phyloP scores from a whole-genome alignment of 1,140 invertebrate species.

The silkworm (Bombyx mori) region DNA sequence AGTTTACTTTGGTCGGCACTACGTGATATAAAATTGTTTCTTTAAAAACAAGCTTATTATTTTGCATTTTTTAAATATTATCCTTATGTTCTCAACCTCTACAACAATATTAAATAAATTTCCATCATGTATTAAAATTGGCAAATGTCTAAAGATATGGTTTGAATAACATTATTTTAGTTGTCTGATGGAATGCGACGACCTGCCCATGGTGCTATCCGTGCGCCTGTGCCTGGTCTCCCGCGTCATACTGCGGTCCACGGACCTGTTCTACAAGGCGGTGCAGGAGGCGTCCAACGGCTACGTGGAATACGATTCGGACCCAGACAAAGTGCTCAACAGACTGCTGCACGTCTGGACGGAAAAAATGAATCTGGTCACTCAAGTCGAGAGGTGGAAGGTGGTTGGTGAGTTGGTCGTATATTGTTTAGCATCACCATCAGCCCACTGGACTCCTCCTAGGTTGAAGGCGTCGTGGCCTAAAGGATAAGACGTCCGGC shows the following conservation, averaged over 20 bases:
- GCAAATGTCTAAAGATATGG: no score
- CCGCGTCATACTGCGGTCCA: constrained; percentile 82
- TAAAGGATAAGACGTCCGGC: no score
- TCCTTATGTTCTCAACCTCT: no score
- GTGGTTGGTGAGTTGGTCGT: constrained; percentile 72
- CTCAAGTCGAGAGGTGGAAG: constrained; percentile 86
- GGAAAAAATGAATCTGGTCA: constrained; percentile 83
- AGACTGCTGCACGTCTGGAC: constrained; percentile 84
- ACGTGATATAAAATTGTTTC: no score
- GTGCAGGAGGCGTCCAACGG: constrained; percentile 70
- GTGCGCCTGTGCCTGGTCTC: constrained; percentile 84
- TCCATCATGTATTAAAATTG: no score
- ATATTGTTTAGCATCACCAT: no score
- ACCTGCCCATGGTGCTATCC: constrained; percentile 80
- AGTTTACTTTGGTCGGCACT: no score
- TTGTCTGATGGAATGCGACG: constrained; percentile 76
- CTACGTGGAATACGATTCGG: constrained; percentile 65
- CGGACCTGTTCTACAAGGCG: constrained; percentile 79
- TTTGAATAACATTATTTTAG: constrained; percentile 41
- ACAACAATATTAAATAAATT: no score
- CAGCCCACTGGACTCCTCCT: no score
- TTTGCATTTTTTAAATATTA: no score
- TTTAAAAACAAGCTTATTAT: no score
- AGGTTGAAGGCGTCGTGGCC: no score
- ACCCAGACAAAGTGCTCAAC: constrained; percentile 75